These are phyloP conservation scores for Leptatherina wallacei DNA, from an alignment of 2,797 vertebrate species.

Conservation along the genomic window DNA sequence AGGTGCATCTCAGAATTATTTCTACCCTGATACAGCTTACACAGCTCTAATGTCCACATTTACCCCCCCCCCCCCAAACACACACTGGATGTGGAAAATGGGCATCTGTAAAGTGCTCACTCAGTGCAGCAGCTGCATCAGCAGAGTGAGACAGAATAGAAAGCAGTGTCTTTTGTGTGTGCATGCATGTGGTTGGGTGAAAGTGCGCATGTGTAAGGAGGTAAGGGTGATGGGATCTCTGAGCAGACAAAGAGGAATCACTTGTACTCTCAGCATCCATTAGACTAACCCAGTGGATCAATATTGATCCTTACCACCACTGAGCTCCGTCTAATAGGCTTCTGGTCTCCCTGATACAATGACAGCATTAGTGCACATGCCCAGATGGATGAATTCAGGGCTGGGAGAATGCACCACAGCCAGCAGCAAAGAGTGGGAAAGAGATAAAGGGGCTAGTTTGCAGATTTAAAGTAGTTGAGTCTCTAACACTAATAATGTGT, in stretches of 20 bases:
- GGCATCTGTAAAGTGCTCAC: constrained; percentile 67
- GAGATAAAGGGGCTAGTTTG: constrained; percentile 46
- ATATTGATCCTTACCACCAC: constrained; percentile 76
- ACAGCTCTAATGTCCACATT: constrained; percentile 20
- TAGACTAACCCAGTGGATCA: constrained; percentile 79
- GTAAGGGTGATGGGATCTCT: constrained; percentile 69
- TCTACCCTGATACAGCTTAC: constrained; percentile 24
- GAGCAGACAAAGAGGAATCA: constrained; percentile 72
- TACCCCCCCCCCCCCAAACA: constrained; percentile 29
- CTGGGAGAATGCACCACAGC: constrained; percentile 30
- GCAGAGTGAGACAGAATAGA: constrained; percentile 63
- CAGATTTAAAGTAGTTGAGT: constrained; percentile 29
- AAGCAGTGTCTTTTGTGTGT: constrained; percentile 55
- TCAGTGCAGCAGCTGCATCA: constrained; percentile 70
- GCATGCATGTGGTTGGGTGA: constrained; percentile 18
- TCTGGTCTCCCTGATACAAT: constrained; percentile 66
- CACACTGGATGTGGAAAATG: constrained; percentile 40
- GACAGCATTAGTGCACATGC: constrained; percentile 72
- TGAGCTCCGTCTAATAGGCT: constrained; percentile 71
- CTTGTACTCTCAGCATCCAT: constrained; percentile 77
- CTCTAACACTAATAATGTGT: constrained; percentile 37
- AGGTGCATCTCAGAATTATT: not conserved
- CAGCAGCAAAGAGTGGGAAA: constrained; percentile 26
- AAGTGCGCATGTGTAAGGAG: constrained; percentile 57
- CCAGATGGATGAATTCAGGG: constrained; percentile 63